Base-by-base conservation (phyloP, 2,888 invertebrate genomes). In the Drosophila subquinaria region DNA sequence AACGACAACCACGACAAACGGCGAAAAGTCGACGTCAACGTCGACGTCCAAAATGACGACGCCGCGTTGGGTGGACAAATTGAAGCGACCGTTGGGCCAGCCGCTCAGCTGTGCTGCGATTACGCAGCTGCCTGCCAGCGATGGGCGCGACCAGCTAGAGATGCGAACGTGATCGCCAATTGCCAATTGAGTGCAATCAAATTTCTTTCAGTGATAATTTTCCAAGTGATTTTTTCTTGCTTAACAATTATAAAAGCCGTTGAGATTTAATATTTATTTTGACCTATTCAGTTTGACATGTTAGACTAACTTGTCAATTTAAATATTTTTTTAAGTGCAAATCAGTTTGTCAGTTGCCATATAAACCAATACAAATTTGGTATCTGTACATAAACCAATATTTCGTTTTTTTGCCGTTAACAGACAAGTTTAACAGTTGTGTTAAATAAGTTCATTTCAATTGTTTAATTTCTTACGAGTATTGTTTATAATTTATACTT, bases 51-150 rank as follows among this genome's bases (percentile, higher is more conserved):
- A 75, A 35, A 51, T 68, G 70, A 75, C 63, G 57, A 8, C 17
- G 38, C 56, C 43, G 53, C 64, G 56, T 57, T 69, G 56, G 63
- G 63, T 77, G 74, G 74, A 76, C 63, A 61, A 64, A 61, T 42
- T 62, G 40, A 71, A 64, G 38, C 73, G 66, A 62, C 74, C 57
- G 57, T 62, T 77, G 78, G 78, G 67, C 57, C 53, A 50, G n/a
- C 8, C 55, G 50, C 69, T 70, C 79, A 77, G 74, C 76, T 78
- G 74, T 45, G 23, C 4, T 74, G 23, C 48, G 33, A 66, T 45
- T 74, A 43, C 48, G 33, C 56, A 47, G 61, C 56, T 56, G 64
- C 8, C 65, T 52, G 64, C 6, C 65, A 63, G 50, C 59, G 64
- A 69, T 69, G 64, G 53, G 23, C 30, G 50, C 33, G 33, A 30